These are phyloP conservation scores for Tribolium freemani DNA, from an alignment of 2,888 invertebrate genomes.

Conservation along the genomic window DNA sequence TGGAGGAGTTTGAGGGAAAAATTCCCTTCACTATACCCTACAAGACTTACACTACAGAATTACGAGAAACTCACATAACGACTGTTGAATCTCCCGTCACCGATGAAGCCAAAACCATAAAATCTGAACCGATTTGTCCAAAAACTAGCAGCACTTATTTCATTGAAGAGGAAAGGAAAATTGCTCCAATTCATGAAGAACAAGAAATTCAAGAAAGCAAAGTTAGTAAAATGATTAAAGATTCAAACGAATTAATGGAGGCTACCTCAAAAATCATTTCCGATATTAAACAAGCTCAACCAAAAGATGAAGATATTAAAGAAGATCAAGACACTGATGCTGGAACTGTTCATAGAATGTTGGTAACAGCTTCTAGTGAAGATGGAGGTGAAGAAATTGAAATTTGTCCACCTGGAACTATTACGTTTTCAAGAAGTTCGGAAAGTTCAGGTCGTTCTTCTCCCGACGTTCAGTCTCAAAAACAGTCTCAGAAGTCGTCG, in stretches of 20 bases:
- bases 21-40: slow-evolving; percentile 65
- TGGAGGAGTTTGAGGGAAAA: slow-evolving; percentile 78
- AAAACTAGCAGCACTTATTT: slow-evolving; percentile 39
- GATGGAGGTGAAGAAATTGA: slow-evolving; percentile 76
- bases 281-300: slow-evolving; percentile 57
- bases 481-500: slow-evolving; percentile 59
- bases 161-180: slow-evolving; percentile 57
- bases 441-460: slow-evolving; percentile 65
- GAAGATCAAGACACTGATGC: slow-evolving; percentile 53
- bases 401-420: slow-evolving; percentile 72
- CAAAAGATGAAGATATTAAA: slow-evolving; percentile 30
- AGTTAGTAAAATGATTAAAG: slow-evolving; percentile 60
- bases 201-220: slow-evolving; percentile 52
- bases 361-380: slow-evolving; percentile 76
- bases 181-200: slow-evolving; percentile 46
- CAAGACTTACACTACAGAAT: slow-evolving; percentile 72
- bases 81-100: slow-evolving; percentile 77
- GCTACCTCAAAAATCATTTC: slow-evolving; percentile 65
- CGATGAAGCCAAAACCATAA: slow-evolving; percentile 63
- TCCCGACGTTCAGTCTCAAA: slow-evolving; percentile 59
- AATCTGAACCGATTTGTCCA: slow-evolving; percentile 49
- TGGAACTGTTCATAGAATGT: slow-evolving; percentile 72
- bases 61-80: slow-evolving; percentile 82
- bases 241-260: slow-evolving; percentile 63
- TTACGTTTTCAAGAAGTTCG: slow-evolving; percentile 63